Evolutionary conservation across 2,888 invertebrate genomes (phyloP).

Genomic region (Synanthedon andrenaeformis): DNA sequence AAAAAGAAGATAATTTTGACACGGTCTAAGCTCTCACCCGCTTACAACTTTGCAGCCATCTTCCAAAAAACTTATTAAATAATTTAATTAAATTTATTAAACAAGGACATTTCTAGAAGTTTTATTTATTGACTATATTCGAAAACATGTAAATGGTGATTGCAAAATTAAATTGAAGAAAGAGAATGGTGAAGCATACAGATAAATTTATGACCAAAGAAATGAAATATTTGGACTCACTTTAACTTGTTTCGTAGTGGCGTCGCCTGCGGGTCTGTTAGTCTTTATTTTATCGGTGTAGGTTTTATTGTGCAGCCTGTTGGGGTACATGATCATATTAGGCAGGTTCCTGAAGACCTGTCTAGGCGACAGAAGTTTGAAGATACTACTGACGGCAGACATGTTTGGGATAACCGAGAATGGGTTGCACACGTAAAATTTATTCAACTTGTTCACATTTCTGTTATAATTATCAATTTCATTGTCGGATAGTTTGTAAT

Average conservation of each 20-base stretch:
- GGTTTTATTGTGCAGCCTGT: constrained; percentile 12
- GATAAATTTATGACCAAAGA: too few species aligned
- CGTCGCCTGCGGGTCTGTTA: constrained; percentile 16
- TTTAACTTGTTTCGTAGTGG: constrained; percentile 32
- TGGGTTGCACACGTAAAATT: constrained; percentile 1
- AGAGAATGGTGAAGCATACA: too few species aligned
- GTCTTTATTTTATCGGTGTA: constrained; percentile 14
- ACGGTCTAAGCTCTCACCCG: too few species aligned
- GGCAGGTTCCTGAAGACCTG: constrained; percentile 15
- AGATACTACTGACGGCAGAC: constrained; percentile 21
- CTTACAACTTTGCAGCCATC: too few species aligned
- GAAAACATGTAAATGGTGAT: too few species aligned
- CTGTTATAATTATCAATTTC: constrained; percentile 1
- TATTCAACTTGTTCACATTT: constrained; percentile 8
- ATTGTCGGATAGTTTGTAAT: constrained; percentile 9
- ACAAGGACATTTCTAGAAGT: too few species aligned
- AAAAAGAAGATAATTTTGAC: too few species aligned
- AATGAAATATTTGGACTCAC: constrained; percentile 1
- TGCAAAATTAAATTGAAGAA: too few species aligned
- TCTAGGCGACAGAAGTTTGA: constrained; percentile 20
- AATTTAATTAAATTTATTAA: too few species aligned
- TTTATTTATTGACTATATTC: too few species aligned
- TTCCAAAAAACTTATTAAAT: too few species aligned
- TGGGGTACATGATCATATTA: constrained; percentile 11
- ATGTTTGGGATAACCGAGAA: constrained; percentile 28